A percentile compares a stretch with the other conserved stretches of the same genome.
Conservation (phyloP, 2,113 vertebrate genomes). For the Casuarius casuarius region DNA sequence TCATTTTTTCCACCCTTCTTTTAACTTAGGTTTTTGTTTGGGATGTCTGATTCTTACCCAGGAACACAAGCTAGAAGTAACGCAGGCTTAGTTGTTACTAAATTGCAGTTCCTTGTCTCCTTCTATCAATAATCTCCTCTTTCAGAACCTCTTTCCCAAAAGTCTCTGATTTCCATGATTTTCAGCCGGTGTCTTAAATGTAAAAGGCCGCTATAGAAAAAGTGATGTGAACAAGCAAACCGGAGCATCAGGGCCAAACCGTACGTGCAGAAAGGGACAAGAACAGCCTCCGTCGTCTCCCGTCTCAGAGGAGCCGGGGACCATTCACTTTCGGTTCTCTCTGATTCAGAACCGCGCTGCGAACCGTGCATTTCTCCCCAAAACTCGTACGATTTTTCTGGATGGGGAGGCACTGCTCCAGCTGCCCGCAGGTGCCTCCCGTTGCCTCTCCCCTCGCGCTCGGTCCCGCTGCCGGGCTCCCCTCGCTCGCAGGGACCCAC, state of each 20-base stretch:
- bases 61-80: not conserved
- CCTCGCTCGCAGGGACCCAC: not conserved
- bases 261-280: not conserved
- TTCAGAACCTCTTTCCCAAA: slow-evolving; percentile 8
- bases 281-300: not conserved
- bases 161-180: not conserved
- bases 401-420: not conserved
- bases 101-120: not conserved
- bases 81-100: not conserved
- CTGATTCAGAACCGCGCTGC: not conserved
- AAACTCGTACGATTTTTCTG: not conserved
- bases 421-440: not conserved
- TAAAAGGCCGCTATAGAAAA: not conserved
- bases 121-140: not conserved
- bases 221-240: not conserved
- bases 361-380: not conserved
- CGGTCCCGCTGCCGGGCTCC: not conserved
- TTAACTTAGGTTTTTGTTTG: not conserved
- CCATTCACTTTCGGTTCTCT: not conserved
- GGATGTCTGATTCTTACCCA: not conserved
- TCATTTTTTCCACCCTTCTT: not conserved
- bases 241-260: not conserved
- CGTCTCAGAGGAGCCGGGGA: not conserved
- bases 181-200: not conserved
- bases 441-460: not conserved